A percentile compares a stretch with the other conserved stretches of the same genome.
phyloP scores from a whole-genome alignment of 2,113 vertebrate genomes.

The Alectura lathami region DNA sequence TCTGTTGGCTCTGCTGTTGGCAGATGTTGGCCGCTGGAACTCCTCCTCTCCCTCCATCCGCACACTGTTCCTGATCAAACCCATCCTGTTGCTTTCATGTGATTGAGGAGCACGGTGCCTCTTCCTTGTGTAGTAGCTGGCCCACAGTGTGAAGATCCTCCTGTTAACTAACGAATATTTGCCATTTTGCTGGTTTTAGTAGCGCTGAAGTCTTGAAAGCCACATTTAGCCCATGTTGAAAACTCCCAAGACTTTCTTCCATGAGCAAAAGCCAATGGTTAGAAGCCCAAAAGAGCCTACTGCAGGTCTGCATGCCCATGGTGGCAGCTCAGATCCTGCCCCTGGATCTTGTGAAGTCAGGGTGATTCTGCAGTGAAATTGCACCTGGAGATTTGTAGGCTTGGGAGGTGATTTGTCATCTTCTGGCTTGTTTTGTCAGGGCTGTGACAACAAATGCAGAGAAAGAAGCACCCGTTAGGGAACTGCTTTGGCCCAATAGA shows the following conservation, averaged over 20 bases:
- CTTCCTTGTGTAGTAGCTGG: not conserved
- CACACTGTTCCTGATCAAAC: not conserved
- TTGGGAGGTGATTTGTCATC: not conserved
- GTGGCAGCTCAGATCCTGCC: rapidly evolving
- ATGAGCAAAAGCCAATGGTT: not conserved
- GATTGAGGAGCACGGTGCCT: not conserved
- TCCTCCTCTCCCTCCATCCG: not conserved
- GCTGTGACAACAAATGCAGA: not conserved
- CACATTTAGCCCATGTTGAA: not conserved
- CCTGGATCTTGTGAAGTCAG: not conserved
- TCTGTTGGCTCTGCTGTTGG: not conserved
- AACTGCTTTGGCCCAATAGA: not conserved
- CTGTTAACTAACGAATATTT: rapidly evolving
- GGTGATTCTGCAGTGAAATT: not conserved
- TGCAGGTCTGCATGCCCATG: not conserved
- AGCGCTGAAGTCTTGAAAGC: not conserved
- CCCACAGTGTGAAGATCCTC: not conserved
- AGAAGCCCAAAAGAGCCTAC: not conserved
- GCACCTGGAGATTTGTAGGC: not conserved
- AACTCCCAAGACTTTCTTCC: not conserved
- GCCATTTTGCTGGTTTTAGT: not conserved
- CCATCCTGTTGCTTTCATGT: not conserved
- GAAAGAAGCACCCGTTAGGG: not conserved
- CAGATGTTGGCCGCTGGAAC: not conserved
- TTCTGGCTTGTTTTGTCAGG: not conserved